A percentile compares a stretch with the other conserved stretches of the same genome.
phyloP scores from a whole-genome alignment of 1,140 invertebrate genomes.

The Hestina assimilis region DNA sequence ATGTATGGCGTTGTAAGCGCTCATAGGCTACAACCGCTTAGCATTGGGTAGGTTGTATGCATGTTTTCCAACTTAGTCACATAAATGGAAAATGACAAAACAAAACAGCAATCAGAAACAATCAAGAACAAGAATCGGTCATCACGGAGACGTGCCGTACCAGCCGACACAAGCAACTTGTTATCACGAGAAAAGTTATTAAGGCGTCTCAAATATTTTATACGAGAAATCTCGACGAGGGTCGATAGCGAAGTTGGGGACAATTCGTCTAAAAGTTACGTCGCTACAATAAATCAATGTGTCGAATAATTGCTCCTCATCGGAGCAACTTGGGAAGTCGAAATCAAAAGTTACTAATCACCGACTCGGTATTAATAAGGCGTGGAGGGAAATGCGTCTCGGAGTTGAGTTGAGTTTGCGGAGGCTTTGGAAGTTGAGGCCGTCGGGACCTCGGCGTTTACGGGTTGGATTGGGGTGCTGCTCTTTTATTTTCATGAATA shows the following conservation, averaged over 20 bases:
- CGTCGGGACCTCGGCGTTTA: conserved; percentile 5
- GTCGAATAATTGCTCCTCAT: conserved; percentile 70
- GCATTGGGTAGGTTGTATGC: no score
- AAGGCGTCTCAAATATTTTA: conserved; percentile 61
- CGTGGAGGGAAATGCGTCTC: conserved; percentile 44
- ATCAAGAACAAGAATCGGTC: conserved; percentile 41
- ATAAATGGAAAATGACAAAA: conserved; percentile 15
- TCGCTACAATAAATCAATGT: conserved; percentile 71
- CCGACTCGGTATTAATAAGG: conserved; percentile 57
- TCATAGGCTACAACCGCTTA: no score
- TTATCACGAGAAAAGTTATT: conserved; percentile 55
- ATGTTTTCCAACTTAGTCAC: no score
- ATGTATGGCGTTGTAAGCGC: no score
- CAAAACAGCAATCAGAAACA: conserved; percentile 33
- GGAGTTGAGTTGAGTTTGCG: conserved; percentile 32
- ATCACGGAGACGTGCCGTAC: conserved; percentile 48
- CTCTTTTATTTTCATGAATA: background rate
- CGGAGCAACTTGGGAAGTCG: conserved; percentile 38
- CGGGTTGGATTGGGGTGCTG: background rate
- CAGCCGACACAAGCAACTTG: conserved; percentile 44
- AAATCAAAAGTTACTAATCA: conserved; percentile 73
- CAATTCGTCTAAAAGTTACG: conserved; percentile 43
- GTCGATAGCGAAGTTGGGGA: conserved; percentile 46
- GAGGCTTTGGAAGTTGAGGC: conserved; percentile 23
- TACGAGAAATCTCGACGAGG: conserved; percentile 49